A percentile compares a stretch with the other conserved stretches of the same genome.
Conservation (phyloP, 2,797 vertebrate species). For the Tadarida brasiliensis region DNA sequence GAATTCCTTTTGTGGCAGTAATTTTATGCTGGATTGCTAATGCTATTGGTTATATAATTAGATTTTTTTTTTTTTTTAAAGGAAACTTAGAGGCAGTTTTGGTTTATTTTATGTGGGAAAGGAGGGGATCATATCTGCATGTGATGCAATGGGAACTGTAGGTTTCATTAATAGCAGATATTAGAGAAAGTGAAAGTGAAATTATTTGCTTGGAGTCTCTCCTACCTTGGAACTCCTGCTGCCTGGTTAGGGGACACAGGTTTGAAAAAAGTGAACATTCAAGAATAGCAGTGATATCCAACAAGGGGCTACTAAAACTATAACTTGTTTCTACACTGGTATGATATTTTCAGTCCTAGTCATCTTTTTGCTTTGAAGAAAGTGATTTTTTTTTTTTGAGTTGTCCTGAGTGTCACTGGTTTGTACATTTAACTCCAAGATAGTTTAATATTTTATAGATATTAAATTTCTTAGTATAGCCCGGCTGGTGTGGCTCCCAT, state of each 20-base stretch:
- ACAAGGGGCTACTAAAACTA: background rate
- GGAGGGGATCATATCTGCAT: background rate
- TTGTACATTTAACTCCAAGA: constrained; percentile 15
- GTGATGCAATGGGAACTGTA: background rate
- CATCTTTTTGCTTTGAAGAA: constrained; percentile 40
- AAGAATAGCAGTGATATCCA: background rate
- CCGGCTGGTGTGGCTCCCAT: no score
- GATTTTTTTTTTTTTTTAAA: constrained; percentile 38
- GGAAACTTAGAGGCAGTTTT: constrained; percentile 39
- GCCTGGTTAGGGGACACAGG: background rate
- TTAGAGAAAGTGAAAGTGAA: constrained; percentile 26
- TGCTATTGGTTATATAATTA: constrained; percentile 67
- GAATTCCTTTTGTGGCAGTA: constrained; percentile 94
- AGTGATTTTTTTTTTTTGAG: constrained; percentile 36
- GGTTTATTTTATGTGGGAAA: constrained; percentile 41
- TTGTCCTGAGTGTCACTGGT: background rate
- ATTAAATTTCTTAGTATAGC: constrained; percentile 30
- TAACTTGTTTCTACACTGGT: background rate
- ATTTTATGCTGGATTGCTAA: constrained; percentile 67
- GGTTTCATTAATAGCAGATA: background rate
- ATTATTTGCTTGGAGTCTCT: background rate
- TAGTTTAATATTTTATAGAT: constrained; percentile 48
- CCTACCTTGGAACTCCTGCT: background rate
- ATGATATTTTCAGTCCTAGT: background rate
- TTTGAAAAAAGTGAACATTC: constrained; percentile 22